Evolutionary conservation across 2,797 vertebrate genomes (phyloP).

Genomic region (Melanotaenia trifasciata): DNA sequence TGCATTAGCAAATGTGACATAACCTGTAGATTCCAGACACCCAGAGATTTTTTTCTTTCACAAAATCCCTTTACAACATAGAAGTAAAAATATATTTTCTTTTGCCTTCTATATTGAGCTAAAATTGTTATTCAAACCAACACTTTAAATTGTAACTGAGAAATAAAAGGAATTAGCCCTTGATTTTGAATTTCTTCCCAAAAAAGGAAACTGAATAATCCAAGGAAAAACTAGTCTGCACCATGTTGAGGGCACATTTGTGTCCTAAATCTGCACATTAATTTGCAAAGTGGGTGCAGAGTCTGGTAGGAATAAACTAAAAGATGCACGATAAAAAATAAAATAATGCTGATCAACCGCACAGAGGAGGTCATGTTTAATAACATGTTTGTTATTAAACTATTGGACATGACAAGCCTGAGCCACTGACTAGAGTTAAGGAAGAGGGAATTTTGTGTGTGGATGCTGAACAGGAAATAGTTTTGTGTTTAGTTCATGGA

Average conservation of each 20-base stretch:
- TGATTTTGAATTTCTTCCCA: slow-evolving; percentile 38
- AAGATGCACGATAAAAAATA: slow-evolving; percentile 46
- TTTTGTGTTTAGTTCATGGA: slow-evolving; percentile 29
- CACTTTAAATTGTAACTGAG: slow-evolving; percentile 14
- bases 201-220: slow-evolving; percentile 32
- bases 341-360: slow-evolving; percentile 48
- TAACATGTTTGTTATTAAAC: slow-evolving; percentile 57
- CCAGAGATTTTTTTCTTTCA: slow-evolving; percentile 5
- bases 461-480: slow-evolving; percentile 45
- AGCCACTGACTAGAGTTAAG: slow-evolving; percentile 22
- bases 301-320: slow-evolving; percentile 55
- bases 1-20: background rate
- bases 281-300: slow-evolving; percentile 51
- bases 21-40: slow-evolving; percentile 9
- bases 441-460: slow-evolving; percentile 30
- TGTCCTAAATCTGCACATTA: slow-evolving; percentile 49
- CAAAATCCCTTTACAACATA: slow-evolving; percentile 33
- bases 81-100: slow-evolving; percentile 55
- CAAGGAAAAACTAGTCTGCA: slow-evolving; percentile 9
- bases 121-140: slow-evolving; percentile 47
- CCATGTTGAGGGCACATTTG: slow-evolving; percentile 30
- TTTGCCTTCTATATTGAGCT: slow-evolving; percentile 46
- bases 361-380: slow-evolving; percentile 27
- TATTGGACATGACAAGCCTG: slow-evolving; percentile 45
- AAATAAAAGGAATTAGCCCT: slow-evolving; percentile 16